Conservation (phyloP, 2,888 invertebrate species). For the Epirrhoe alternata region DNA sequence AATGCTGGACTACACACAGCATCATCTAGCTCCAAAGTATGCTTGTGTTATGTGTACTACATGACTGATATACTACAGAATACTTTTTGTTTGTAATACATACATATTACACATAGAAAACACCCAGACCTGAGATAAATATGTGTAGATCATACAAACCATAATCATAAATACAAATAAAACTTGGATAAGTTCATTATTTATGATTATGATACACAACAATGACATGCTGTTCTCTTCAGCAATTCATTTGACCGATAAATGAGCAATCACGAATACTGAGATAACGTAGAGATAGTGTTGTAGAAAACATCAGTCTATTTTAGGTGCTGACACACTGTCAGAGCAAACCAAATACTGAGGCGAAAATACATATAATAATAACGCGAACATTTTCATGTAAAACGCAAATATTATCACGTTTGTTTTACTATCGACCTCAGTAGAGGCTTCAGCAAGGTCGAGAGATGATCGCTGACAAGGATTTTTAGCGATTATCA, state of each 20-base stretch:
- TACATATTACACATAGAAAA: no score
- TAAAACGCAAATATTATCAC: conserved; percentile 41
- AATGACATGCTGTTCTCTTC: not conserved
- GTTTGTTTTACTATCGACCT: conserved; percentile 47
- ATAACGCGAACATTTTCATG: conserved; percentile 9
- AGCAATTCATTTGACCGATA: conserved; percentile 34
- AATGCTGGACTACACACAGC: no score
- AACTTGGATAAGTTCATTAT: not conserved
- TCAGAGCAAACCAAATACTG: conserved; percentile 22
- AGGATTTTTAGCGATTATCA: conserved; percentile 17
- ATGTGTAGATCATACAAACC: no score
- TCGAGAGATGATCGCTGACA: conserved; percentile 12
- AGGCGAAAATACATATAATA: conserved; percentile 15
- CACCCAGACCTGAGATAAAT: no score
- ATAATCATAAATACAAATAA: not conserved
- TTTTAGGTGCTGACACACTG: conserved; percentile 54
- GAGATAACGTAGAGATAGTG: conserved; percentile 40
- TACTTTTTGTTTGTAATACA: no score
- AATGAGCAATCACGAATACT: conserved; percentile 36
- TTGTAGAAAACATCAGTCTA: conserved; percentile 44
- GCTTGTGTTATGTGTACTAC: no score
- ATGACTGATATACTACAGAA: no score
- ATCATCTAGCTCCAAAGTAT: no score
- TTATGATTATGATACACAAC: not conserved
- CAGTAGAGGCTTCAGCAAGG: conserved; percentile 35